Evolutionary conservation across 2,888 invertebrate genomes (phyloP).

Genomic region (Acronicta alni): DNA sequence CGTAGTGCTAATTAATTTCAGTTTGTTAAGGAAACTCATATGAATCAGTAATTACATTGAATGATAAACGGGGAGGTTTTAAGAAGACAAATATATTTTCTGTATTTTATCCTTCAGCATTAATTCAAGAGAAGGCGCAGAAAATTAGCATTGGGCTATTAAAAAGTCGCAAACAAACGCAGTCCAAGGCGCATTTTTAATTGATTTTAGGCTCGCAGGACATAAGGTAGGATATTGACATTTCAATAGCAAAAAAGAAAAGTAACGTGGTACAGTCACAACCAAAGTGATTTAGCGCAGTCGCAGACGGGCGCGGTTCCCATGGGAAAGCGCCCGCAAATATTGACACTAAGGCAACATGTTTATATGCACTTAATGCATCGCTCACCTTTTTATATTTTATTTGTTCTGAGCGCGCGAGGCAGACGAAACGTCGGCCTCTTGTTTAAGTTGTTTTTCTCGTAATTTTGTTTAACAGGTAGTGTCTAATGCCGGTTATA

Average conservation of each 20-base stretch:
- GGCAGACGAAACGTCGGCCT: slow-evolving; percentile 86
- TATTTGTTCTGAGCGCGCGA: slow-evolving; percentile 83
- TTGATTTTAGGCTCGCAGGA: slow-evolving; percentile 69
- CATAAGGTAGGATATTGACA: slow-evolving; percentile 76
- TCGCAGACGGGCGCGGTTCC: slow-evolving; percentile 74
- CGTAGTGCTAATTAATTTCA: slow-evolving; percentile 6
- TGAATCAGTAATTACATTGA: not conserved
- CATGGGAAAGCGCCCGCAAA: slow-evolving; percentile 87
- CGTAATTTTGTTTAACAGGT: slow-evolving; percentile 85
- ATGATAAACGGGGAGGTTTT: too few species aligned
- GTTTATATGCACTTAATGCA: slow-evolving; percentile 89
- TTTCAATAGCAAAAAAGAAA: slow-evolving; percentile 86
- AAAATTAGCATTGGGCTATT: slow-evolving; percentile 17
- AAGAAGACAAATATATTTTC: too few species aligned
- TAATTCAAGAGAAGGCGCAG: slow-evolving; percentile 1
- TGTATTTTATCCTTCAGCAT: not conserved
- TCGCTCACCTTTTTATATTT: slow-evolving; percentile 87
- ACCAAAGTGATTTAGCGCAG: slow-evolving; percentile 83
- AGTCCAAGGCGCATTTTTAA: slow-evolving; percentile 65
- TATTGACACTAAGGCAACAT: slow-evolving; percentile 88
- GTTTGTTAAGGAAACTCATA: slow-evolving; percentile 8
- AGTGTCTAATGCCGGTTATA: slow-evolving; percentile 78
- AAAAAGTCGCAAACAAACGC: slow-evolving; percentile 46
- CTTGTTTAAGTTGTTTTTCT: slow-evolving; percentile 83
- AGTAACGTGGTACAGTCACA: slow-evolving; percentile 65